Conservation (phyloP, 2,888 invertebrate genomes). For the Galeopsomyia nigrocyanea region DNA sequence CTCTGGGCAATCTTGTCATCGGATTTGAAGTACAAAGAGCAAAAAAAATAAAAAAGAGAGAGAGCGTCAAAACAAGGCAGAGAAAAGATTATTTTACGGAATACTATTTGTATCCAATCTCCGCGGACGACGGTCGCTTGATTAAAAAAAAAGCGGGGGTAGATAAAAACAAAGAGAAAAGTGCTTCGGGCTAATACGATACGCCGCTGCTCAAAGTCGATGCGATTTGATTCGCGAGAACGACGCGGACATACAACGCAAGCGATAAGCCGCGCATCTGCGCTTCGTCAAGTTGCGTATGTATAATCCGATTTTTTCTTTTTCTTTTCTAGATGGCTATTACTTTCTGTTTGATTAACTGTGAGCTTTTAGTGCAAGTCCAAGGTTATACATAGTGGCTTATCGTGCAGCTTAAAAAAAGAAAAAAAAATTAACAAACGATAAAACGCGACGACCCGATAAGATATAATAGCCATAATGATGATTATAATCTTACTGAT, state of each 20-base stretch:
- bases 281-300: too few relatives aligned
- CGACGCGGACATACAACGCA: neutral
- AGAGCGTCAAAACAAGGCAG: neutral
- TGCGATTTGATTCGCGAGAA: constrained; percentile 16
- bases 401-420: constrained; percentile 14
- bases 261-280: constrained; percentile 24
- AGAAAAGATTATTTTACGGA: constrained; percentile 19
- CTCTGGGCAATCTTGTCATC: neutral
- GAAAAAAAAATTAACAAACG: constrained; percentile 13
- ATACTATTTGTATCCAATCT: constrained; percentile 38
- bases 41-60: too few relatives aligned
- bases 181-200: too few relatives aligned
- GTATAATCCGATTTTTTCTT: too few relatives aligned
- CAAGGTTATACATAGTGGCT: too few relatives aligned
- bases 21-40: neutral
- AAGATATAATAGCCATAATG: neutral
- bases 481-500: neutral
- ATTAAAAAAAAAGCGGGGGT: constrained; percentile 10
- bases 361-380: too few relatives aligned
- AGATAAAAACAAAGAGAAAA: constrained; percentile 1
- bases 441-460: constrained; percentile 7
- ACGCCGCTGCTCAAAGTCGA: neutral
- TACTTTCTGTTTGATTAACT: too few relatives aligned
- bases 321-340: too few relatives aligned
- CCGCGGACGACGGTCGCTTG: constrained; percentile 20